A percentile compares a stretch with the other conserved stretches of the same genome.
Evolutionary conservation across 2,797 vertebrate species (phyloP).

Genomic region (Premnoplex brunnescens): DNA sequence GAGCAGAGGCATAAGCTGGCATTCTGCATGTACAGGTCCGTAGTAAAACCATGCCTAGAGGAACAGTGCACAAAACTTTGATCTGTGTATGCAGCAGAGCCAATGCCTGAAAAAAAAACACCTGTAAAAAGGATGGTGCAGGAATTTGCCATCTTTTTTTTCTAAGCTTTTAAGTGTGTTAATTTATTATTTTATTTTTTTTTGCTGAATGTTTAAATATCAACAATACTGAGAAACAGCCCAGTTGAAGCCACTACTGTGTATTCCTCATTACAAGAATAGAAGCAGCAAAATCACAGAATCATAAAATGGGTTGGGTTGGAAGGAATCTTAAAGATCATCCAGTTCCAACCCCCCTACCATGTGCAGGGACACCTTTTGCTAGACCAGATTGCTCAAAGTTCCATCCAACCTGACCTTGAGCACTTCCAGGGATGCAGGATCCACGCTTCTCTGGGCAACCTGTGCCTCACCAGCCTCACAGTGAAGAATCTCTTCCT

Average conservation of each 20-base stretch:
- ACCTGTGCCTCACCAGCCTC: not conserved
- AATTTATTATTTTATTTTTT: not conserved
- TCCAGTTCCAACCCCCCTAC: not conserved
- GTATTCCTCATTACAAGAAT: not conserved
- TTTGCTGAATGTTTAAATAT: not conserved
- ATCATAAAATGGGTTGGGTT: not conserved
- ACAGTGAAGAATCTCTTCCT: not conserved
- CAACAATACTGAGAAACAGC: not conserved
- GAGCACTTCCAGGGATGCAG: not conserved
- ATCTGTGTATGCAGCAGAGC: not conserved
- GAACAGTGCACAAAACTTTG: not conserved
- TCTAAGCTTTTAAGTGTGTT: not conserved
- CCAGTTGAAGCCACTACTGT: not conserved
- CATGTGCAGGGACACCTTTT: not conserved
- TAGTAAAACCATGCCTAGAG: not conserved
- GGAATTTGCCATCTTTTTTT: not conserved
- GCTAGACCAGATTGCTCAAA: not conserved
- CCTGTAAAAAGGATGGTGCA: not conserved
- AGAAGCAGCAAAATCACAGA: not conserved
- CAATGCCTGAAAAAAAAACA: not conserved
- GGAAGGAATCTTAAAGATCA: not conserved
- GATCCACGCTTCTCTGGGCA: not conserved
- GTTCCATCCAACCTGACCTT: not conserved
- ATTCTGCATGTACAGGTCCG: rapidly evolving
- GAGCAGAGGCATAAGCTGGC: not conserved